Percentiles rank a stretch among this genome's conserved stretches.
Evolutionary conservation across 37 sponge, comb jelly and placozoan genomes (phyloP).

Genomic region (Spongia lamella): DNA sequence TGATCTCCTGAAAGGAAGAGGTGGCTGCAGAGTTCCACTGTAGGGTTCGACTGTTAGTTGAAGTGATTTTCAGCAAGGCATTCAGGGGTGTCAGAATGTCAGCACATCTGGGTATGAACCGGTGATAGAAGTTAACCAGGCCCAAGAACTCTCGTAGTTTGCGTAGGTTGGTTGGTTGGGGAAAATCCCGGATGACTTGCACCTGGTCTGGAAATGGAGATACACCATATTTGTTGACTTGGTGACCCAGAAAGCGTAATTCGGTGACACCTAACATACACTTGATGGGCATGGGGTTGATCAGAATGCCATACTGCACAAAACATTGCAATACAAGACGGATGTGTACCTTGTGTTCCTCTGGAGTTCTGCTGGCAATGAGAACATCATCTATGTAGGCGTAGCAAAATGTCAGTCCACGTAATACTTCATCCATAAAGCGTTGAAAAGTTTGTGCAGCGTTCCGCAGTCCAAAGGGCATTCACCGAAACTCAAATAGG

Average conservation of each 20-base stretch:
- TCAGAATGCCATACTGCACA: conserved; percentile 27
- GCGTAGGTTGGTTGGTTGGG: conserved; percentile 45
- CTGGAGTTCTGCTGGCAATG: conserved; percentile 24
- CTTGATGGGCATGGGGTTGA: conserved; percentile 43
- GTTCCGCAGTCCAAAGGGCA: conserved; percentile 64
- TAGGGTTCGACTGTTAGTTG: no score
- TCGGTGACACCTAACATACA: conserved; percentile 40
- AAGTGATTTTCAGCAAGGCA: no score
- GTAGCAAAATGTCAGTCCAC: conserved; percentile 40
- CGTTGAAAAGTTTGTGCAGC: conserved; percentile 65
- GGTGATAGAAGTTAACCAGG: conserved; percentile 35
- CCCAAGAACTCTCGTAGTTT: conserved; percentile 37
- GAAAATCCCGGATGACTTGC: conserved; percentile 36
- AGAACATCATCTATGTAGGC: conserved; percentile 53
- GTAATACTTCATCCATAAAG: conserved; percentile 55
- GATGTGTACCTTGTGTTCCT: conserved; percentile 40
- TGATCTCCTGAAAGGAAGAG: no score
- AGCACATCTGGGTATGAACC: no score
- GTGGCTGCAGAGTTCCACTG: no score
- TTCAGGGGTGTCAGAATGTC: no score
- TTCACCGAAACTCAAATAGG: conserved; percentile 50
- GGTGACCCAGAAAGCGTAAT: conserved; percentile 62
- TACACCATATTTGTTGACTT: conserved; percentile 32
- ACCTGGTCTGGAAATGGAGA: conserved; percentile 39
- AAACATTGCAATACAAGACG: conserved; percentile 11